phyloP scores from a whole-genome alignment of 2,888 invertebrate genomes.

The Orgyia antiqua region DNA sequence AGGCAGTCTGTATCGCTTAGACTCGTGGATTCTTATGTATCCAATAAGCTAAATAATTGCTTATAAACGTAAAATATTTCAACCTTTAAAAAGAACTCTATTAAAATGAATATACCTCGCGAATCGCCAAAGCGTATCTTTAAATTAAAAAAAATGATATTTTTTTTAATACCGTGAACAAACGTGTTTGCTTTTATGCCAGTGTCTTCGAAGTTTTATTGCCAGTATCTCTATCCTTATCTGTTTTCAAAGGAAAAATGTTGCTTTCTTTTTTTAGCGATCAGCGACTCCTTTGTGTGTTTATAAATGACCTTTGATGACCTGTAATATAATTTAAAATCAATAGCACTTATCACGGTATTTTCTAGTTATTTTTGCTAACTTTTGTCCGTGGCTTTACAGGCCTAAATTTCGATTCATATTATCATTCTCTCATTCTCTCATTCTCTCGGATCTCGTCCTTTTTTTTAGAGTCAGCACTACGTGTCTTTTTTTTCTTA shows the following conservation, averaged over 20 bases:
- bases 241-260: not conserved
- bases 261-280: not conserved
- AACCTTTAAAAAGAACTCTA: no score
- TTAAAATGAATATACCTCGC: slow-evolving; percentile 23
- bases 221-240: not conserved
- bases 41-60: no score
- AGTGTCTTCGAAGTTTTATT: not conserved
- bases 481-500: no score
- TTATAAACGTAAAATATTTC: no score
- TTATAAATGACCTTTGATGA: not conserved
- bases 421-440: no score
- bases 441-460: no score
- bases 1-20: no score
- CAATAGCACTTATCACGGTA: not conserved
- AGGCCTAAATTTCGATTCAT: no score
- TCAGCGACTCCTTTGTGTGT: no score
- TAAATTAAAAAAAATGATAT: slow-evolving; percentile 11
- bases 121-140: slow-evolving; percentile 20
- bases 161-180: slow-evolving; percentile 19
- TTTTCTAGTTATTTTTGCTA: not conserved
- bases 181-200: slow-evolving; percentile 1
- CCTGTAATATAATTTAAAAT: not conserved
- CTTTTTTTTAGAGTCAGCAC: no score
- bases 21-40: no score
- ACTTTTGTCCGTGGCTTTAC: no score